These are phyloP conservation scores for Papilio elwesi DNA, from an alignment of 2,888 invertebrate species.

Conservation along the genomic window DNA sequence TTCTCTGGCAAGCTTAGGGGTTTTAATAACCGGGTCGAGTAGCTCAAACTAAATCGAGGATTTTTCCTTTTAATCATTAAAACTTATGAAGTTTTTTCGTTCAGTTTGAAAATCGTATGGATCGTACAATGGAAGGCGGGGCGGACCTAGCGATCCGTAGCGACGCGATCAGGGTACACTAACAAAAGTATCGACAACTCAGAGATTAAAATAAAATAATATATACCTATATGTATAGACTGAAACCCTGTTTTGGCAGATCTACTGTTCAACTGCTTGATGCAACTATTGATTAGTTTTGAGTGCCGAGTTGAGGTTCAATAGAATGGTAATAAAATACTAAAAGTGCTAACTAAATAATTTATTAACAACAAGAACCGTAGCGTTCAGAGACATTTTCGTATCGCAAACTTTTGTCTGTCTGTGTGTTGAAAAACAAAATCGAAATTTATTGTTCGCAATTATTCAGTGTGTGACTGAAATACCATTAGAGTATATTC, in stretches of 20 bases:
- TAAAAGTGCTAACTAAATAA: neutral
- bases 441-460: too few relatives aligned
- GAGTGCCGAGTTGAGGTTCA: neutral
- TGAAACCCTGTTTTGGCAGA: too few relatives aligned
- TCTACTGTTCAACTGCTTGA: neutral
- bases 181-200: neutral
- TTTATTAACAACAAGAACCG: too few relatives aligned
- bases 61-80: conserved; percentile 68
- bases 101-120: conserved; percentile 55
- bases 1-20: neutral
- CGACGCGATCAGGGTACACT: neutral
- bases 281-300: conserved; percentile 8
- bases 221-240: too few relatives aligned
- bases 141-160: conserved; percentile 13
- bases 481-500: too few relatives aligned
- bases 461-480: too few relatives aligned
- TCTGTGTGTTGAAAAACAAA: too few relatives aligned
- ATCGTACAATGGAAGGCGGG: conserved; percentile 3
- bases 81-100: conserved; percentile 53
- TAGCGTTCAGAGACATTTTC: too few relatives aligned
- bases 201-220: neutral
- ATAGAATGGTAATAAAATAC: neutral
- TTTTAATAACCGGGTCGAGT: conserved; percentile 28
- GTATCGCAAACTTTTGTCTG: too few relatives aligned
- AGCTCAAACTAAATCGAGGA: conserved; percentile 59